Evolutionary conservation across 2,113 vertebrate genomes (phyloP), one percentile per base, ranked within the genome.

Genomic region (Panthera tigris): DNA sequence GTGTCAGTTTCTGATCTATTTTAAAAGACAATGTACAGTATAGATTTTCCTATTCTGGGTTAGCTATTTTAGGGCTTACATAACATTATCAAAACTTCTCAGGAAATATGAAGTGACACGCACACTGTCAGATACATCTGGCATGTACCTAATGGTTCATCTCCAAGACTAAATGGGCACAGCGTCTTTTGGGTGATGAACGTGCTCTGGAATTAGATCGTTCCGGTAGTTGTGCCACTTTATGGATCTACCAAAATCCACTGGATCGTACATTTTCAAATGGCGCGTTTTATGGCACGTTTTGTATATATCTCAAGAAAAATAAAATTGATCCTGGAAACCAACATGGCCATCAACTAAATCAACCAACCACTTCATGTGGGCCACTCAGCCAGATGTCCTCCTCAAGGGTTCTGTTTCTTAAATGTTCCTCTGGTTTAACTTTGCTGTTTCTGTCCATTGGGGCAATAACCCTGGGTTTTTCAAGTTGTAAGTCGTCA

Each of bases 141-240:
- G 45, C 7, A 1, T 45, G 45, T 9, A 45, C n/a, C 50, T 45
- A 9, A 11, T 18, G 19, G 13, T 52, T 48, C 27, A 9, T 14
- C 25, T 14, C 13, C 36, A 19, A 52, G 45, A 87, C 45, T 71
- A 82, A 55, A 16, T 5, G 25, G 7, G 7, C 12, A 29, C 13
- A 36, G 3, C 21, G 41, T 71, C 31, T 69, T 19, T 4, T 0
- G 0, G 13, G 0, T 13, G 68, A 50, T 31, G 4, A 33, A 21
- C n/a, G 2, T 13, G 16, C 39, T 33, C 39, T 76, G 63, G 57
- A 50, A 68, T 84, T 84, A 79, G 36, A 27, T 1, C 19, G 3
- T 18, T 1, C 2, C 5, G 4, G 29, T 16, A 36, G 1, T 1
- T 25, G 1, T 0, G 23, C 3, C 14, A 3, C 19, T 66, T 85